phyloP scores from a whole-genome alignment of 2,113 vertebrate species.

The Merops nubicus region DNA sequence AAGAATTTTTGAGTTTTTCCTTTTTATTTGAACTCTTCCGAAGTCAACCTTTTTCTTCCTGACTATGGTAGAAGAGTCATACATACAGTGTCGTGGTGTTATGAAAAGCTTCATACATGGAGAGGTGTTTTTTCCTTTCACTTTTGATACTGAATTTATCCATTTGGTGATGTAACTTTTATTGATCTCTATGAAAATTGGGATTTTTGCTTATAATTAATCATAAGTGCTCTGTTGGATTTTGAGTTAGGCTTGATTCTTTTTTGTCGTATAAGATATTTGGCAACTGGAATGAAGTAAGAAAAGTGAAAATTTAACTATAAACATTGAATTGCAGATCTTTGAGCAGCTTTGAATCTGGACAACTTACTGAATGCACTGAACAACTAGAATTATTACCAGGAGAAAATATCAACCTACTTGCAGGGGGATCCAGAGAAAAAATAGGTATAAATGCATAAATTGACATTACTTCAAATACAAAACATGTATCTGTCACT shows the following conservation, averaged over 20 bases:
- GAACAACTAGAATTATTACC: constrained; percentile 92
- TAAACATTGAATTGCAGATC: constrained; percentile 79
- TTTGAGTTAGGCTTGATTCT: not conserved
- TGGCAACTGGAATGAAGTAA: not conserved
- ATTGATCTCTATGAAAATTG: not conserved
- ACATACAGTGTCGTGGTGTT: not conserved
- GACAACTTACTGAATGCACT: constrained; percentile 87
- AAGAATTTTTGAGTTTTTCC: not conserved
- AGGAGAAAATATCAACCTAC: constrained; percentile 91
- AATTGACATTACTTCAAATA: not conserved
- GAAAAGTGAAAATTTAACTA: constrained; percentile 10
- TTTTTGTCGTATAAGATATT: not conserved
- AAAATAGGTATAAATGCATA: constrained; percentile 86
- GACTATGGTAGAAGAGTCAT: not conserved
- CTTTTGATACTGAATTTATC: not conserved
- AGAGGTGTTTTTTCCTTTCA: not conserved
- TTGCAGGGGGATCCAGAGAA: constrained; percentile 87
- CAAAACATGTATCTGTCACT: not conserved
- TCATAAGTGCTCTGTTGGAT: not conserved
- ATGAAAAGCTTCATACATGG: not conserved
- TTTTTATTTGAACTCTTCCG: not conserved
- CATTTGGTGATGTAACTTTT: not conserved
- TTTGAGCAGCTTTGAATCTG: constrained; percentile 91
- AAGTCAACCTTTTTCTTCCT: not conserved
- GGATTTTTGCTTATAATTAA: not conserved